Evolutionary conservation across 2,888 invertebrate species (phyloP).

Genomic region (Diplazon laetatorius): DNA sequence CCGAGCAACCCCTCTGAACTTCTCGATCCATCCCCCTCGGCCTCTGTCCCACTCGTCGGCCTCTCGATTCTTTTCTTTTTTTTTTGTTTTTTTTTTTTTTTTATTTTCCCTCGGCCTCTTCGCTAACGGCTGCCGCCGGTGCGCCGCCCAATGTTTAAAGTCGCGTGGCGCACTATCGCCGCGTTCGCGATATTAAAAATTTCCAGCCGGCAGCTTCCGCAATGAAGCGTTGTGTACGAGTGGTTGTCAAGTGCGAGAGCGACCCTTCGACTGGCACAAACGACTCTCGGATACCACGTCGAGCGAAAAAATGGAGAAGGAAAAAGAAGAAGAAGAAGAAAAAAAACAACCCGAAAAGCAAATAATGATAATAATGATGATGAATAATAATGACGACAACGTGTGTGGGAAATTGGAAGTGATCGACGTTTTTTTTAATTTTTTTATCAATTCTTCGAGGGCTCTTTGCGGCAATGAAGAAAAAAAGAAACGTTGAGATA

Average conservation of each 20-base stretch:
- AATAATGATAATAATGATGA: background rate
- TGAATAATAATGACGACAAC: background rate
- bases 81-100: slow-evolving; percentile 45
- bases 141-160: background rate
- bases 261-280: slow-evolving; percentile 50
- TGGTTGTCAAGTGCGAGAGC: slow-evolving; percentile 26
- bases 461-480: background rate
- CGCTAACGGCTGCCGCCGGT: slow-evolving; percentile 23
- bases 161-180: slow-evolving; percentile 43
- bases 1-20: background rate
- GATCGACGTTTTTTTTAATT: background rate
- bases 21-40: background rate
- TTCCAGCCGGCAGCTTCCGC: slow-evolving; percentile 62
- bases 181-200: slow-evolving; percentile 67
- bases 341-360: no score
- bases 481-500: background rate
- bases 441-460: slow-evolving; percentile 3
- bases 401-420: background rate
- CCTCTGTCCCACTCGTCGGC: background rate
- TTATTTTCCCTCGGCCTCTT: slow-evolving; percentile 23
- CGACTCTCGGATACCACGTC: slow-evolving; percentile 40
- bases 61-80: slow-evolving; percentile 21
- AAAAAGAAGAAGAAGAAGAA: background rate
- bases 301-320: slow-evolving; percentile 1
- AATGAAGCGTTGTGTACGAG: slow-evolving; percentile 65